Percentiles rank a stretch among this genome's conserved stretches.
Conservation (phyloP, 2,113 vertebrate genomes). For the Pelvicachromis taeniatus region DNA sequence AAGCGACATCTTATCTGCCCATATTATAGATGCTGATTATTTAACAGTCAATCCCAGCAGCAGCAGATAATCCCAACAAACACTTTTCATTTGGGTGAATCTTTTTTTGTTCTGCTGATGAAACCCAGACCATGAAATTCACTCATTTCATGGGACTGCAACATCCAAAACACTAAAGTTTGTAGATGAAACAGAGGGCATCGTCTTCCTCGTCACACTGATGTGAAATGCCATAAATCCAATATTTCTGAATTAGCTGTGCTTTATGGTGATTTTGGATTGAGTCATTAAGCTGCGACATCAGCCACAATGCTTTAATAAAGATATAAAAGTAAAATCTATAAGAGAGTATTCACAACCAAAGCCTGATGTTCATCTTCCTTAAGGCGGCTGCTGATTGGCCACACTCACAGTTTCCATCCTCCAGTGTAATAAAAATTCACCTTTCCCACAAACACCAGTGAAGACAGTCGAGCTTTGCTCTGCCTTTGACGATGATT, state of each 20-base stretch:
- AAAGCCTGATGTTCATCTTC: not conserved
- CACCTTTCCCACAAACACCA: too few species aligned
- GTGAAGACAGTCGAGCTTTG: not conserved
- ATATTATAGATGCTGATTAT: too few species aligned
- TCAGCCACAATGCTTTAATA: not conserved
- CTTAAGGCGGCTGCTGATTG: not conserved
- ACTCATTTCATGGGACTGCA: not conserved
- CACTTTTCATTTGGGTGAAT: not conserved
- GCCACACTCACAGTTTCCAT: not conserved
- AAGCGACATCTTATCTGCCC: too few species aligned
- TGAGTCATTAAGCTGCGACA: not conserved
- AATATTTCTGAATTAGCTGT: not conserved
- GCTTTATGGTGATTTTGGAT: not conserved
- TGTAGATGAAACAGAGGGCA: not conserved
- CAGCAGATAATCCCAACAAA: not conserved
- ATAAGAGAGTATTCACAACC: not conserved
- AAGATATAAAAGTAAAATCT: not conserved
- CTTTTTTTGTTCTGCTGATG: not conserved
- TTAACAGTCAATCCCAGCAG: too few species aligned
- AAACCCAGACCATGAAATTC: not conserved
- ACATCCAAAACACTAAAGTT: not conserved
- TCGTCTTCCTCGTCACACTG: not conserved
- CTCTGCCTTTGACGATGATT: not conserved
- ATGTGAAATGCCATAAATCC: not conserved
- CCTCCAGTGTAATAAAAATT: not conserved